A percentile compares a stretch with the other conserved stretches of the same genome.
phyloP scores from a whole-genome alignment of 2,888 invertebrate genomes.

The Tridacna gigas region DNA sequence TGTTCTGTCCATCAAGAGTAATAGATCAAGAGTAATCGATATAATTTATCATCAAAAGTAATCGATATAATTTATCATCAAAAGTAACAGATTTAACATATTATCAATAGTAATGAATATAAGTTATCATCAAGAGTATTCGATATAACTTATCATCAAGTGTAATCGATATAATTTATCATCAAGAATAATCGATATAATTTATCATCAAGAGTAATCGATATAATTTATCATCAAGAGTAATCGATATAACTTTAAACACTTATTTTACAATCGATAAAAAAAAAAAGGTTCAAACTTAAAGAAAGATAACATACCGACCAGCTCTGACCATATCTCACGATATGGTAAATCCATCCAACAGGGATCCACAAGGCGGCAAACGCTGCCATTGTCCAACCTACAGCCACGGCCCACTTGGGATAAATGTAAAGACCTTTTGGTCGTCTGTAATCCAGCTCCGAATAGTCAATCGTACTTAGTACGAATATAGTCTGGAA shows the following conservation, averaged over 20 bases:
- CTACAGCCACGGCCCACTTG: constrained; percentile 83
- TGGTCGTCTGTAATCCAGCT: constrained; percentile 81
- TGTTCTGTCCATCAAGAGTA: too few species aligned
- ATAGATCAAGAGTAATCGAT: too few species aligned
- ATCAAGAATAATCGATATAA: too few species aligned
- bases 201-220: too few species aligned
- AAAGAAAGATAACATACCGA: constrained; percentile 56
- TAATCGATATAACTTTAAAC: neutral
- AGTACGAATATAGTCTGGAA: constrained; percentile 79
- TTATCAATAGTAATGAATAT: too few species aligned
- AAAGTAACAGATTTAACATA: too few species aligned
- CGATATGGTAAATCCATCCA: constrained; percentile 75
- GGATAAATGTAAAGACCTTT: constrained; percentile 86
- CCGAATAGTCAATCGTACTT: constrained; percentile 81
- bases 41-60: too few species aligned
- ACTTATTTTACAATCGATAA: neutral
- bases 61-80: too few species aligned
- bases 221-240: too few species aligned
- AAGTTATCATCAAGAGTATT: too few species aligned
- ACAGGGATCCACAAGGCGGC: constrained; percentile 82
- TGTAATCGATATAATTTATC: too few species aligned
- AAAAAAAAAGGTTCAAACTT: neutral
- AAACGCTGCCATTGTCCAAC: constrained; percentile 81
- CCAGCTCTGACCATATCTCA: constrained; percentile 65
- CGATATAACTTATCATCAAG: too few species aligned